Percentiles rank a stretch among this genome's conserved stretches.
Evolutionary conservation across 30 jellyfish, hydroid and myxozoan genomes (phyloP).

Genomic region (Aurelia sp.): DNA sequence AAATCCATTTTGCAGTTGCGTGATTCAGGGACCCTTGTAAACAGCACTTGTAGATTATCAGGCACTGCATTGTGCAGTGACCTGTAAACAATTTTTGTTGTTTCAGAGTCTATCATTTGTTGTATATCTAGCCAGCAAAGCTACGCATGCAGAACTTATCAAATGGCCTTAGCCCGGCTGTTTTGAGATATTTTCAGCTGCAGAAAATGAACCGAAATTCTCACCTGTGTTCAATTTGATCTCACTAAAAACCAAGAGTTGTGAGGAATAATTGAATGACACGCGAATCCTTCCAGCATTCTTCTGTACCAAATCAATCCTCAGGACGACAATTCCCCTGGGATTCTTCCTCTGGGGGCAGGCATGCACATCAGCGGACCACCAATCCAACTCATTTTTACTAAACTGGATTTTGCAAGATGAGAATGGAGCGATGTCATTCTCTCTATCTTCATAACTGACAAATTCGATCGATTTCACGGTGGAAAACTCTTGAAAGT

Average conservation of each 20-base stretch:
- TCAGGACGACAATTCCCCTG: background rate
- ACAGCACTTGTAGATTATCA: no score
- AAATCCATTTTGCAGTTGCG: no score
- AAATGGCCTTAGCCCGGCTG: no score
- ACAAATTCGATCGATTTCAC: constrained; percentile 5
- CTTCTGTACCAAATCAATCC: background rate
- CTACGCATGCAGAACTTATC: no score
- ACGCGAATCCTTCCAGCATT: background rate
- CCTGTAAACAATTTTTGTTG: no score
- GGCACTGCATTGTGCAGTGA: no score
- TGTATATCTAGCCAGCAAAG: no score
- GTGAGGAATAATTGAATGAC: constrained; percentile 12
- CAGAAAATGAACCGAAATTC: background rate
- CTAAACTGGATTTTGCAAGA: constrained; percentile 16
- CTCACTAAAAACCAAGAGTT: constrained; percentile 14
- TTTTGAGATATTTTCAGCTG: no score
- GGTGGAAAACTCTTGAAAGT: background rate
- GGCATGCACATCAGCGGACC: background rate
- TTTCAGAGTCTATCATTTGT: no score
- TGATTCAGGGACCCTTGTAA: no score
- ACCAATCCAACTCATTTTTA: background rate
- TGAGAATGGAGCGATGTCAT: background rate
- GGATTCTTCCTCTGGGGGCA: constrained; percentile 11
- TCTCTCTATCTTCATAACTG: constrained; percentile 8
- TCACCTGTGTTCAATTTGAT: background rate